Evolutionary conservation across 2,888 invertebrate genomes (phyloP).

Genomic region (Spatulosminthurus flaviceps): DNA sequence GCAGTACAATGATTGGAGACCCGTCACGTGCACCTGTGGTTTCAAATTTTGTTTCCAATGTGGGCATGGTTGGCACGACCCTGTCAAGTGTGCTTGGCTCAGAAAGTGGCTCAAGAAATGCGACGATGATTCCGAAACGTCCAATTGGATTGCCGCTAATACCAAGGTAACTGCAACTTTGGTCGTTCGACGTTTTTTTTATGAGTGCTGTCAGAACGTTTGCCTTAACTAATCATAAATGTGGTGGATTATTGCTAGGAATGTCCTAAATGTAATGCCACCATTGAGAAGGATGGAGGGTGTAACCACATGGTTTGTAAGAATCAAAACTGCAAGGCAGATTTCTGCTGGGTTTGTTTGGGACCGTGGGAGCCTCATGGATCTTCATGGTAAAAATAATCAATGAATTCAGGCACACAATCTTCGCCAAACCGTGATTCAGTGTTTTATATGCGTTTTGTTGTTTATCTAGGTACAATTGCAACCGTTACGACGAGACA

Average conservation of each 20-base stretch:
- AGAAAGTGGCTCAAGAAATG: conserved; percentile 98
- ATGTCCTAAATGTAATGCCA: conserved; percentile 97
- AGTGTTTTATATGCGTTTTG: no score
- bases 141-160: conserved; percentile 99
- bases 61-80: conserved; percentile 98
- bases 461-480: conserved; percentile 78
- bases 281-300: conserved; percentile 97
- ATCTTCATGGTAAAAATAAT: conserved; percentile 87
- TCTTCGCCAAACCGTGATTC: no score
- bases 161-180: conserved; percentile 78
- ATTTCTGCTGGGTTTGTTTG: conserved; percentile 99
- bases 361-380: conserved; percentile 99
- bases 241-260: conserved; percentile 70
- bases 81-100: conserved; percentile 91
- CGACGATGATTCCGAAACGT: conserved; percentile 98
- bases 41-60: conserved; percentile 96
- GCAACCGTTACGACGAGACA: conserved; percentile 96
- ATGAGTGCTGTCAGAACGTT: no score
- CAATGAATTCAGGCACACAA: no score
- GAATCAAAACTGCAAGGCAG: conserved; percentile 96
- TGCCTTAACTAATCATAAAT: no score
- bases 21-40: conserved; percentile 91
- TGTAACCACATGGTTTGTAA: conserved; percentile 99
- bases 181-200: no score
- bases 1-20: conserved; percentile 87